Conservation (phyloP, 92 coral and sea anemone species). For the Phenganax subtilis region DNA sequence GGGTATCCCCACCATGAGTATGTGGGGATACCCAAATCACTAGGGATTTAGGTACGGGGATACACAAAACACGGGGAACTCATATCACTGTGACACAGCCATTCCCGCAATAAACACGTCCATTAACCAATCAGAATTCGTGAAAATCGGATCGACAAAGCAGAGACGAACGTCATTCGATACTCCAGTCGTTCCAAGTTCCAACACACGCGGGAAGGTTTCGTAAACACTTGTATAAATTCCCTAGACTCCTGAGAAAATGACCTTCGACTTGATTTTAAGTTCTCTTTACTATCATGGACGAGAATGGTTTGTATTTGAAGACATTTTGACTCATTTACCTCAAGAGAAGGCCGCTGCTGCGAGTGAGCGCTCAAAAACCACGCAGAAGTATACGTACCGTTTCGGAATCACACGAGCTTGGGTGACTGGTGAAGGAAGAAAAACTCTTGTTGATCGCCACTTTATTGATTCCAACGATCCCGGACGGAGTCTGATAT, state of each 20-base stretch:
- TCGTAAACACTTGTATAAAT: no score
- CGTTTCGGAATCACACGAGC: conserved; percentile 17
- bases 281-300: conserved; percentile 12
- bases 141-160: neutral
- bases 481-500: neutral
- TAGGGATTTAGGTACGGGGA: no score
- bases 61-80: no score
- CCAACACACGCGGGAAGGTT: neutral
- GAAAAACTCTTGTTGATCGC: conserved; percentile 1
- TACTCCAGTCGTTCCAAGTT: neutral
- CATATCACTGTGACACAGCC: no score
- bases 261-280: conserved; percentile 17
- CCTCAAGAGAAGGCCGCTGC: conserved; percentile 20
- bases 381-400: conserved; percentile 3
- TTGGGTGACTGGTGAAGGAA: conserved; percentile 17
- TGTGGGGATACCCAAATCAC: no score
- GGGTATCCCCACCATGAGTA: no score
- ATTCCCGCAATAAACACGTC: no score
- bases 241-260: neutral
- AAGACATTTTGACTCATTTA: conserved; percentile 28
- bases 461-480: conserved; percentile 19
- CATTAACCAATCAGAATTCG: conserved; percentile 11
- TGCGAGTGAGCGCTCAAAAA: neutral
- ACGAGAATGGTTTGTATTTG: conserved; percentile 33
- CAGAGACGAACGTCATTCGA: neutral